A percentile compares a stretch with the other conserved stretches of the same genome.
Conservation (phyloP, 2,113 vertebrate genomes). For the Hyaena hyaena region DNA sequence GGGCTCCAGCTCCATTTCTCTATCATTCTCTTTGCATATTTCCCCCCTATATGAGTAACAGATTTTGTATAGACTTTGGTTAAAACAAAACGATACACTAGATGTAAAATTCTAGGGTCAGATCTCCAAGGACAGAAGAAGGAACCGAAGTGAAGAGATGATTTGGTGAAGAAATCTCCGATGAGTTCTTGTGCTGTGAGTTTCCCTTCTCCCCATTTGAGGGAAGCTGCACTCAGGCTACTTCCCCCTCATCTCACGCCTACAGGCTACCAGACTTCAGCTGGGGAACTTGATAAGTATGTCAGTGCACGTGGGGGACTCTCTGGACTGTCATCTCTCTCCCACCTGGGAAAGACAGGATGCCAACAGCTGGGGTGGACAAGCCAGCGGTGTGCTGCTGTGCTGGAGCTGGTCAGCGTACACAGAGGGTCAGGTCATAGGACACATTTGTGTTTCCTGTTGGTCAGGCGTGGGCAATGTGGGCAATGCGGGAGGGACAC, state of each 20-base stretch:
- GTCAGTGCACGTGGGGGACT: background rate
- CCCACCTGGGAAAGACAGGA: background rate
- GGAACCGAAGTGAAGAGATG: background rate
- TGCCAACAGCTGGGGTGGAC: background rate
- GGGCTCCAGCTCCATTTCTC: background rate
- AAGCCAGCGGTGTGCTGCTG: background rate
- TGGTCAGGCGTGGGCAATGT: background rate
- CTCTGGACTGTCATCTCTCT: background rate
- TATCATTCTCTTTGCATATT: background rate
- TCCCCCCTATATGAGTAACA: background rate
- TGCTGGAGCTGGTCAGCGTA: background rate
- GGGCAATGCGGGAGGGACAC: background rate
- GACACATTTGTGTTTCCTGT: background rate
- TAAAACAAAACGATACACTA: background rate
- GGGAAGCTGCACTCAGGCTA: background rate
- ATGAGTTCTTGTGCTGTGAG: background rate
- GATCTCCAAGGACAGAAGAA: background rate
- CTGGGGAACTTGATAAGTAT: background rate
- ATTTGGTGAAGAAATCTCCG: background rate
- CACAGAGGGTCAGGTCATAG: background rate
- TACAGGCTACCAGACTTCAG: background rate
- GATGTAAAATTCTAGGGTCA: background rate
- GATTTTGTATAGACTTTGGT: background rate
- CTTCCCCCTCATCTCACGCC: background rate
- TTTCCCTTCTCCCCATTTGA: background rate